A percentile compares a stretch with the other conserved stretches of the same genome.
phyloP scores from a whole-genome alignment of 2,797 vertebrate species.

The Dromococcyx pavoninus region DNA sequence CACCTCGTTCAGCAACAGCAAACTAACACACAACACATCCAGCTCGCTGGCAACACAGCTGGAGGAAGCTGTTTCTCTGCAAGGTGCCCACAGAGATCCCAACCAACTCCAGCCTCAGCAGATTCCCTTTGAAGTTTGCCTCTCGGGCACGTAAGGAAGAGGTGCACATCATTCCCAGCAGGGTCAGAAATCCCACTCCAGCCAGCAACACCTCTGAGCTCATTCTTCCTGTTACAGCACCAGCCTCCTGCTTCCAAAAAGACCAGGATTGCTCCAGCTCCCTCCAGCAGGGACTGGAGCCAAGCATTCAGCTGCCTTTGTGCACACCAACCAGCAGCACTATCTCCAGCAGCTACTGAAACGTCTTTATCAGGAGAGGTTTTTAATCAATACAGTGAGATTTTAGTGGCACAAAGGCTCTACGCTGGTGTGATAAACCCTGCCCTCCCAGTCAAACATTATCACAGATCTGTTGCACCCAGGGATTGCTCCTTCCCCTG shows the following conservation, averaged over 20 bases:
- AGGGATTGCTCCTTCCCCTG: background rate
- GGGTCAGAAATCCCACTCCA: background rate
- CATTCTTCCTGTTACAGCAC: background rate
- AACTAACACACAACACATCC: background rate
- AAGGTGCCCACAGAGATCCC: fast-evolving
- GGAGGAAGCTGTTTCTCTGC: background rate
- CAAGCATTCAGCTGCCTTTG: background rate
- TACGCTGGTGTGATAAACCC: fast-evolving
- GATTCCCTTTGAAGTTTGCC: background rate
- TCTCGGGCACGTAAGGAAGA: fast-evolving
- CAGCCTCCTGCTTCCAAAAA: background rate
- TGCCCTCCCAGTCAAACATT: background rate
- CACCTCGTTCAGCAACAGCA: background rate
- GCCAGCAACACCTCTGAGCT: background rate
- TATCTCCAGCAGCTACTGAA: background rate
- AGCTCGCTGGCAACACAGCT: fast-evolving
- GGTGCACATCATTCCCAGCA: background rate
- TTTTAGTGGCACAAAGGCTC: background rate
- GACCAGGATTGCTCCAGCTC: background rate
- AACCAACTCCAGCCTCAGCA: background rate
- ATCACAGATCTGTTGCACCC: background rate
- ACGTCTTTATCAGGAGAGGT: fast-evolving
- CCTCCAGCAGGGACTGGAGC: background rate
- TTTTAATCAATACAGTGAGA: background rate
- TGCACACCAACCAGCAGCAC: background rate